Conservation (phyloP, 2,888 invertebrate genomes). For the Caenorhabditis angaria region DNA sequence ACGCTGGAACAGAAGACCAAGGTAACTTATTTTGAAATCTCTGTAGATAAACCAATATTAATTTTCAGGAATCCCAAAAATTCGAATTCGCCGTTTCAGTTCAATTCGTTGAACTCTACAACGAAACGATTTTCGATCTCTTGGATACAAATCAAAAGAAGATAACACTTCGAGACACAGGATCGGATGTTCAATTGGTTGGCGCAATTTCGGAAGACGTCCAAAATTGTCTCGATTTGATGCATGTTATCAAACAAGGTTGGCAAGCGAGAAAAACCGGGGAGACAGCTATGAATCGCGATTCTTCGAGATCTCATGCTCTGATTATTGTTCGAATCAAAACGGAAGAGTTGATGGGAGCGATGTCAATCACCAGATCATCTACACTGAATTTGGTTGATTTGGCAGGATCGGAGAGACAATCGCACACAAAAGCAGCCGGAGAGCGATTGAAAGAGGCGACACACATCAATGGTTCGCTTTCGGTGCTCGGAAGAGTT, state of each 20-base stretch:
- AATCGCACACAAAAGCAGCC: slow-evolving; percentile 73
- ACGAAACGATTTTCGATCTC: slow-evolving; percentile 74
- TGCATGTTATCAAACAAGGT: slow-evolving; percentile 56
- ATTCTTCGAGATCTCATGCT: slow-evolving; percentile 74
- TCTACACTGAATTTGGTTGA: slow-evolving; percentile 75
- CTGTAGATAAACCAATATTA: no score
- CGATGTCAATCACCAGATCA: slow-evolving; percentile 66
- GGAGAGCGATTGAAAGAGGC: slow-evolving; percentile 74
- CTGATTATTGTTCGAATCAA: slow-evolving; percentile 72
- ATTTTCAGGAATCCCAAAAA: slow-evolving; percentile 70
- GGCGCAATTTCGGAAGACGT: slow-evolving; percentile 15
- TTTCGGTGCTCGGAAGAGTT: slow-evolving; percentile 73
- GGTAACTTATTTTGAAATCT: slow-evolving; percentile 2
- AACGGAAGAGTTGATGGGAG: slow-evolving; percentile 71
- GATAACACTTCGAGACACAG: slow-evolving; percentile 29
- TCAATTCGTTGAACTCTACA: slow-evolving; percentile 74
- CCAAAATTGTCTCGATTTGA: slow-evolving; percentile 28
- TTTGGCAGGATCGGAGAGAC: slow-evolving; percentile 74
- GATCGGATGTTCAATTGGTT: slow-evolving; percentile 20
- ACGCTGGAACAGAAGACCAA: slow-evolving; percentile 69
- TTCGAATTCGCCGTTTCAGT: slow-evolving; percentile 72
- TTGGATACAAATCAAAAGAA: slow-evolving; percentile 58
- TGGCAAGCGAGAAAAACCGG: slow-evolving; percentile 73
- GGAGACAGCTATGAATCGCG: slow-evolving; percentile 74
- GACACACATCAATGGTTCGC: slow-evolving; percentile 73